Conservation (phyloP, 2,888 invertebrate species). For the Mimumesa dahlbomi region DNA sequence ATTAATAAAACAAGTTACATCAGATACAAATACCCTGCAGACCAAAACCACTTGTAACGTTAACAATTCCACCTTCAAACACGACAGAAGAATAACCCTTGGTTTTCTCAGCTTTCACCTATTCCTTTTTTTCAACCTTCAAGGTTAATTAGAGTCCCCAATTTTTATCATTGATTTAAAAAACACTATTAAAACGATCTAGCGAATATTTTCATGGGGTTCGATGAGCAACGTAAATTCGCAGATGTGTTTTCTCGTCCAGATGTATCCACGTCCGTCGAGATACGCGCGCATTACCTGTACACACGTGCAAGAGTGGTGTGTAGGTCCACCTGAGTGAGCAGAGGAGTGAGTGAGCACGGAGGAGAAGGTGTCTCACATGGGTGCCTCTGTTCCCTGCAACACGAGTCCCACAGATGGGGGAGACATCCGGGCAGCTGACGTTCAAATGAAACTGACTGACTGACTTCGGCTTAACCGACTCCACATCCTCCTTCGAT, state of each 20-base stretch:
- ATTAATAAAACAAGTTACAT: no score
- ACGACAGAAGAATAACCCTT: no score
- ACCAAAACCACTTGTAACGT: no score
- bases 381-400: slow-evolving; percentile 79
- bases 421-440: slow-evolving; percentile 81
- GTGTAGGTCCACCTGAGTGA: slow-evolving; percentile 76
- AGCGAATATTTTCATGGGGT: no score
- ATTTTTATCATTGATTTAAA: no score
- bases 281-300: slow-evolving; percentile 59
- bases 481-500: slow-evolving; percentile 80
- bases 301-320: slow-evolving; percentile 50
- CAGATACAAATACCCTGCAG: no score
- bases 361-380: slow-evolving; percentile 80
- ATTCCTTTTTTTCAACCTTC: no score
- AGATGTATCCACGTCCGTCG: slow-evolving; percentile 57
- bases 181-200: no score
- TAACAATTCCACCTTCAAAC: no score
- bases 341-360: slow-evolving; percentile 69
- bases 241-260: slow-evolving; percentile 56
- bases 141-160: no score
- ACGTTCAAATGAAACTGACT: slow-evolving; percentile 79
- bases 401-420: slow-evolving; percentile 79
- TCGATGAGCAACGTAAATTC: no score
- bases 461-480: slow-evolving; percentile 80
- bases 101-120: no score